These are phyloP conservation scores for Crotalus helleri DNA, from an alignment of 2,113 vertebrate genomes.

Conservation along the genomic window DNA sequence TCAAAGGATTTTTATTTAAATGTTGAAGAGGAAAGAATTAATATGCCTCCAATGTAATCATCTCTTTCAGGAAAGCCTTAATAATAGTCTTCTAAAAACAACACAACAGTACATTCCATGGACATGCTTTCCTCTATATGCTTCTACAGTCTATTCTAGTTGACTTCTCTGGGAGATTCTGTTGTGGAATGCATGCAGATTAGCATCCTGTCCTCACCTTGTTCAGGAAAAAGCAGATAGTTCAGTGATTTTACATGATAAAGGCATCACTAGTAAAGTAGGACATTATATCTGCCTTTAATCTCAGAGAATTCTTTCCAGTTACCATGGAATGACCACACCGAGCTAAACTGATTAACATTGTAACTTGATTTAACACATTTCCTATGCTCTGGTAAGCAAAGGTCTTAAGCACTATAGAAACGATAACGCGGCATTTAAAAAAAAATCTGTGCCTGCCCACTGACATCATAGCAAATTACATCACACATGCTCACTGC, in stretches of 20 bases:
- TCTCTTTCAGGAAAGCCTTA: conserved; percentile 6
- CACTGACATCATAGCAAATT: background rate
- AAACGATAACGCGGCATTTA: background rate
- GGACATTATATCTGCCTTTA: background rate
- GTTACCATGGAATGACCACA: background rate
- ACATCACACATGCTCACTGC: background rate
- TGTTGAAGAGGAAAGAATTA: background rate
- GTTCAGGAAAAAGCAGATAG: background rate
- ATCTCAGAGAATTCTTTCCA: background rate
- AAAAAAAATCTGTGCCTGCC: background rate
- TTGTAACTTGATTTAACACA: background rate
- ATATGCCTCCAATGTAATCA: conserved; percentile 23
- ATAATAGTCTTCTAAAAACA: background rate
- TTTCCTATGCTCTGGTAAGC: background rate
- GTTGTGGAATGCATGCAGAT: background rate
- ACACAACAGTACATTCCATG: background rate
- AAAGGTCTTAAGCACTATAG: background rate
- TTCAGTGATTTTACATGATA: background rate
- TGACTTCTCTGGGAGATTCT: background rate
- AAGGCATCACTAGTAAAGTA: background rate
- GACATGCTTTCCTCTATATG: background rate
- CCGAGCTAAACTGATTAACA: background rate
- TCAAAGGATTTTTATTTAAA: background rate
- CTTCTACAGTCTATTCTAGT: background rate
- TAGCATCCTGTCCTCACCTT: background rate